Evolutionary conservation across 1,140 invertebrate genomes (phyloP).

Genomic region (Diachasma alloeum): DNA sequence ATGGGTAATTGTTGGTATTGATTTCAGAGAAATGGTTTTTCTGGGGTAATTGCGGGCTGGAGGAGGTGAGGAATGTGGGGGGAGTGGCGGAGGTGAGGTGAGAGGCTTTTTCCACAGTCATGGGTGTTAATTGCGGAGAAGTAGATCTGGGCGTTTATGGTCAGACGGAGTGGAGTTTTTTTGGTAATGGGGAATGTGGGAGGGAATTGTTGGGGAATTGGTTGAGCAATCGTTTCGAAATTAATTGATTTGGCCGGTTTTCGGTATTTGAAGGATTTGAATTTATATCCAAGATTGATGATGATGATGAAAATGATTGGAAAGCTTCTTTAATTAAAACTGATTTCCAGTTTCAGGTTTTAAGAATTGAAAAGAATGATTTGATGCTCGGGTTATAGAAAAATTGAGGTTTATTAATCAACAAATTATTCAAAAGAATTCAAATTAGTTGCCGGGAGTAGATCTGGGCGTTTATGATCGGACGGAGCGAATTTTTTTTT

Average conservation of each 20-base stretch:
- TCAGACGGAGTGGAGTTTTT: not conserved
- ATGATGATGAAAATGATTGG: too few relatives aligned
- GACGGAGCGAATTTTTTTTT: not conserved
- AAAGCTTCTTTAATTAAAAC: too few relatives aligned
- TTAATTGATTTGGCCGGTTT: too few relatives aligned
- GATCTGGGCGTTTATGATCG: not conserved
- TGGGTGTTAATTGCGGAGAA: not conserved
- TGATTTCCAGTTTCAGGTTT: too few relatives aligned
- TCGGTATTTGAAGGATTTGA: too few relatives aligned
- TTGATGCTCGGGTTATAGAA: too few relatives aligned
- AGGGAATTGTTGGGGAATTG: too few relatives aligned
- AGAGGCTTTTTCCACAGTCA: not conserved
- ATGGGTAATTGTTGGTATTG: not conserved
- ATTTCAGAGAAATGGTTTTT: not conserved
- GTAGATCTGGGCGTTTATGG: not conserved
- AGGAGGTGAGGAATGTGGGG: not conserved
- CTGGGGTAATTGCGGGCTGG: not conserved
- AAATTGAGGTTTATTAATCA: too few relatives aligned
- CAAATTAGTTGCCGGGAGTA: not conserved
- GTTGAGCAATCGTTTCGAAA: too few relatives aligned
- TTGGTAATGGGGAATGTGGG: not conserved
- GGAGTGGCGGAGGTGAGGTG: not conserved
- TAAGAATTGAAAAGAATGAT: too few relatives aligned
- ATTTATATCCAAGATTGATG: too few relatives aligned
- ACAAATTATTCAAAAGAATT: too few relatives aligned